A percentile compares a stretch with the other conserved stretches of the same genome.
Evolutionary conservation across 2,113 vertebrate genomes (phyloP).

Genomic region (Zeus faber): DNA sequence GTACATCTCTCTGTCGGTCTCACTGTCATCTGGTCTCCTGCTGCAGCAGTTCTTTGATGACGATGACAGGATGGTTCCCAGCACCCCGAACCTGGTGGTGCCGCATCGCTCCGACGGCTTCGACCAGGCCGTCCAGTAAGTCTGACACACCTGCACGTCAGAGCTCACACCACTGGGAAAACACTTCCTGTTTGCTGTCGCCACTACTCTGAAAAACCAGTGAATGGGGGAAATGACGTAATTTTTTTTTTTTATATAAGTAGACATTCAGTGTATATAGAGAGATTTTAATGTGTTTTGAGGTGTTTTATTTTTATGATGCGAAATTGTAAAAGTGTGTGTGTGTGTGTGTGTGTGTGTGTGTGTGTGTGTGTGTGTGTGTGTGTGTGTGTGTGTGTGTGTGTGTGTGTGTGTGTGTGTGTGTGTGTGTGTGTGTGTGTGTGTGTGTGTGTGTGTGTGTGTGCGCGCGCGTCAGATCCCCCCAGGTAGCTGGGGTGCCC

Average conservation of each 20-base stretch:
- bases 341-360: too few species aligned
- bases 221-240: too few species aligned
- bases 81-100: constrained; percentile 88
- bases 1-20: neutral
- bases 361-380: neutral
- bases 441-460: neutral
- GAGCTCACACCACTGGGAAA: neutral
- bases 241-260: too few species aligned
- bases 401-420: neutral
- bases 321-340: too few species aligned
- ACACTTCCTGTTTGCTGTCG: neutral
- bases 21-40: constrained; percentile 26
- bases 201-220: too few species aligned
- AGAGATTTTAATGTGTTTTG: too few species aligned
- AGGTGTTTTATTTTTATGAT: too few species aligned
- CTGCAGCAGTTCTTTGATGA: constrained; percentile 93
- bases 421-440: neutral
- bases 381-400: neutral
- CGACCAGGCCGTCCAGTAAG: constrained; percentile 94
- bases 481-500: constrained; percentile 90
- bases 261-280: too few species aligned
- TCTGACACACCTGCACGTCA: constrained; percentile 19
- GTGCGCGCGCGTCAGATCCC: constrained; percentile 75
- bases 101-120: constrained; percentile 90
- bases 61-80: constrained; percentile 95